Evolutionary conservation across 2,888 invertebrate genomes (phyloP), one percentile per base, ranked within the genome.

Genomic region (Trachelus stipa): DNA sequence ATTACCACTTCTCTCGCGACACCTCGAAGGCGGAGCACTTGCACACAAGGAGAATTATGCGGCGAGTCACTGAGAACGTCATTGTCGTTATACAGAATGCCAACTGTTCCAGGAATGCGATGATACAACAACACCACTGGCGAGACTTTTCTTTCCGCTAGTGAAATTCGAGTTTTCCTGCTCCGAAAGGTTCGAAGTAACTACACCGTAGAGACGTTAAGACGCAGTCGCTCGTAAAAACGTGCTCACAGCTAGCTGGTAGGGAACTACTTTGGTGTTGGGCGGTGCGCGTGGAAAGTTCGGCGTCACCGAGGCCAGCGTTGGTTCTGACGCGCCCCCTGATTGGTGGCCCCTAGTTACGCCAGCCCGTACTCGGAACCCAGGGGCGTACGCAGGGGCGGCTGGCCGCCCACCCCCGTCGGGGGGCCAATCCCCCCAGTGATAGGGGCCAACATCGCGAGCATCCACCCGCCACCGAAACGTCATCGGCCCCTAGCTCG

Each of bases 231-330:
- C 71, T 40, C 74, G 69, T 80, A 77, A 81, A 80, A 83, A 85
- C 84, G 83, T 84, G 83, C 76, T 40, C 73, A 6, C 73, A 40
- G 77, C 15, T 34, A 68, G 34, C 79, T 56, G 31, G 81, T 78
- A 68, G 37, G 75, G 74, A 71, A 77, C 77, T 77, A 71, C 56
- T 56, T 56, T 56, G 56, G 79, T 84, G 79, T 76, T 85, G 87
- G 87, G 84, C 86, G 85, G 86, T 85, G 86, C 88, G 89, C 92
- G 90, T 91, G 90, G 92, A 89, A 91, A 88, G 87, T 87, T 88
- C 88, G 89, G 91, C 91, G 91, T 77, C 31, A 35, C 33, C 69
- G 71, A 69, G 79, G 75, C 71, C 75, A 74, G 77, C 40, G 69
- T 37, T 79, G 71, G 74, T 56, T 76, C 82, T 73, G 78, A 81